phyloP scores from a whole-genome alignment of 2,888 invertebrate species.

The Cheilosia vulpina region DNA sequence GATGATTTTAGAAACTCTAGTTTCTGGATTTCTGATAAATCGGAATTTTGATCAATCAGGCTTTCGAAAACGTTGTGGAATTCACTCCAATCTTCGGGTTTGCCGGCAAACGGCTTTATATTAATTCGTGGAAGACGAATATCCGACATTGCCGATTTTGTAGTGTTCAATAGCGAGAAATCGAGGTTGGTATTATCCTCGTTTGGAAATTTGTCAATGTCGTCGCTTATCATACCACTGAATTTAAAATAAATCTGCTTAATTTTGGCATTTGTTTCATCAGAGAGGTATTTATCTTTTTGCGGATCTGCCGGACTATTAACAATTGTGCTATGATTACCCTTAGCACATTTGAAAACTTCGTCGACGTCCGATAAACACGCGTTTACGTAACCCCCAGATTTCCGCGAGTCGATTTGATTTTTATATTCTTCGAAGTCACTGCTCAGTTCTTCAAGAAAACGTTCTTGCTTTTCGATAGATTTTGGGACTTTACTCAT shows the following conservation, averaged over 20 bases:
- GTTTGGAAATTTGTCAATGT: background rate
- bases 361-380: slow-evolving; percentile 9
- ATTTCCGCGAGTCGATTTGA: slow-evolving; percentile 4
- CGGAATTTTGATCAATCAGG: slow-evolving; percentile 20
- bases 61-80: slow-evolving; percentile 35
- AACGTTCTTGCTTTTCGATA: slow-evolving; percentile 3
- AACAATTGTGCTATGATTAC: slow-evolving; percentile 19
- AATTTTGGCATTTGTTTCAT: slow-evolving; percentile 16
- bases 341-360: slow-evolving; percentile 6
- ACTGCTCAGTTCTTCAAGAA: background rate
- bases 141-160: too few species aligned
- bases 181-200: background rate
- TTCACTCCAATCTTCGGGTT: slow-evolving; percentile 19
- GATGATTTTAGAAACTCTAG: slow-evolving; percentile 27
- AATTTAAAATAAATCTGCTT: slow-evolving; percentile 13
- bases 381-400: slow-evolving; percentile 28
- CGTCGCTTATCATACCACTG: slow-evolving; percentile 5
- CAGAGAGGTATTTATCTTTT: slow-evolving; percentile 15
- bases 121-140: too few species aligned
- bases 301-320: slow-evolving; percentile 7
- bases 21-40: slow-evolving; percentile 42
- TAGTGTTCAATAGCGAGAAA: background rate
- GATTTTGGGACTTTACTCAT: too few species aligned
- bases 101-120: background rate
- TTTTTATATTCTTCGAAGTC: slow-evolving; percentile 15